Evolutionary conservation across 2,113 vertebrate genomes (phyloP).

Genomic region (Ammodytes marinus): DNA sequence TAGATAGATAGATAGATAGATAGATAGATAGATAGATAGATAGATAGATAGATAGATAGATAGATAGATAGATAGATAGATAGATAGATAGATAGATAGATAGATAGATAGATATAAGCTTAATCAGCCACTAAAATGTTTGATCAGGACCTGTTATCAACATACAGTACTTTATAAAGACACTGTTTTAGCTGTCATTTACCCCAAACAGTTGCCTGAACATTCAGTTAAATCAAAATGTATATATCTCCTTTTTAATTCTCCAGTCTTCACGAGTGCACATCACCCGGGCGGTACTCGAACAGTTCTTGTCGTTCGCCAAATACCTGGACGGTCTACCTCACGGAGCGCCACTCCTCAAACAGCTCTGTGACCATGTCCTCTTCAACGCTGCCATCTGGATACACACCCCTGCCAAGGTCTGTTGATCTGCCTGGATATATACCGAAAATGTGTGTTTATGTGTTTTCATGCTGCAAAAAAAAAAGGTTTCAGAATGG

Average conservation of each 20-base stretch:
- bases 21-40: too few species aligned
- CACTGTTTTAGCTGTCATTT: background rate
- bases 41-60: too few species aligned
- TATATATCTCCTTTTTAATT: slow-evolving; percentile 2
- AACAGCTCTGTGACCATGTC: slow-evolving; percentile 98
- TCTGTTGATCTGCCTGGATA: slow-evolving; percentile 68
- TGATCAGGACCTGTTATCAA: background rate
- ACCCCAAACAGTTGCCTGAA: background rate
- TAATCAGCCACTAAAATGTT: background rate
- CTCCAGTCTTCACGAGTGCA: slow-evolving; percentile 94
- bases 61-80: too few species aligned
- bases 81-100: too few species aligned
- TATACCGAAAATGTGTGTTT: slow-evolving; percentile 4
- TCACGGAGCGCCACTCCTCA: slow-evolving; percentile 96
- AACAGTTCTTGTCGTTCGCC: slow-evolving; percentile 98
- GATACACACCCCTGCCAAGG: slow-evolving; percentile 99
- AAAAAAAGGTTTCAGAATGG: background rate
- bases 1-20: too few species aligned
- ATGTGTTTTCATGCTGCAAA: slow-evolving; percentile 47
- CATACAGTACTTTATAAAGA: background rate
- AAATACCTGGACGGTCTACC: slow-evolving; percentile 98
- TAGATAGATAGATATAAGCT: too few species aligned
- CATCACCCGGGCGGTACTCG: slow-evolving; percentile 96
- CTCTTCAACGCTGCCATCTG: slow-evolving; percentile 99
- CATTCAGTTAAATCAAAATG: background rate